Evolutionary conservation across 2,113 vertebrate species (phyloP), one percentile per base, ranked within the genome.

Genomic region (Gadus chalcogrammus): DNA sequence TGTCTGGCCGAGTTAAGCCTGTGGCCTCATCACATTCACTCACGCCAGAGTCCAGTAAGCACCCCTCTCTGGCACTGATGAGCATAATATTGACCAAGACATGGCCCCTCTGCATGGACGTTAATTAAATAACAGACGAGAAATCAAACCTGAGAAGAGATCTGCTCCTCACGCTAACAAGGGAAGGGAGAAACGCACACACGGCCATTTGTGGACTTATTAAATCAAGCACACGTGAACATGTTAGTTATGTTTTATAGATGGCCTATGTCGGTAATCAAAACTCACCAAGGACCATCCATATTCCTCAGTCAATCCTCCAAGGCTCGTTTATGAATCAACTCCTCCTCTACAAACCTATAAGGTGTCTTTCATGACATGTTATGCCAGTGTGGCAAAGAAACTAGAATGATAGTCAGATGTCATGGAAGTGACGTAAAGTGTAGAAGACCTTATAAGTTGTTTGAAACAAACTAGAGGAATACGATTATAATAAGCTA

Each of bases 21-120:
- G n/a, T 74, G 74, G 71, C 82, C 73, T 82, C 73, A 75, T 80
- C 76, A 76, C 71, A 75, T 84, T 80, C 78, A 73, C 77, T 85
- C 67, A 76, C 74, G 71, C 20, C 62, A 64, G 35, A 75, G 68
- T 61, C 42, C 28, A 53, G 42, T 52, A 64, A 79, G 70, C 72
- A 60, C 20, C 60, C 17, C 62, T 78, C 35, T 69, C 59, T 61
- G 67, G 65, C 68, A 68, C 27, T 66, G 70, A 81, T 68, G 69
- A 82, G 63, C 65, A 67, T 67, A 65, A 68, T 70, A 83, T 78
- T 79, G 78, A 83, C 79, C 74, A 74, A 69, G 27, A 61, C 67
- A 71, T 56, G 73, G 75, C 65, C 74, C 42, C 68, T 82, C 77
- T 84, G 73, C 65, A 56, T 42, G 71, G 69, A 38, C 66, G 65